Conservation (phyloP, 2,797 vertebrate genomes). For the Steatocranus sp. region DNA sequence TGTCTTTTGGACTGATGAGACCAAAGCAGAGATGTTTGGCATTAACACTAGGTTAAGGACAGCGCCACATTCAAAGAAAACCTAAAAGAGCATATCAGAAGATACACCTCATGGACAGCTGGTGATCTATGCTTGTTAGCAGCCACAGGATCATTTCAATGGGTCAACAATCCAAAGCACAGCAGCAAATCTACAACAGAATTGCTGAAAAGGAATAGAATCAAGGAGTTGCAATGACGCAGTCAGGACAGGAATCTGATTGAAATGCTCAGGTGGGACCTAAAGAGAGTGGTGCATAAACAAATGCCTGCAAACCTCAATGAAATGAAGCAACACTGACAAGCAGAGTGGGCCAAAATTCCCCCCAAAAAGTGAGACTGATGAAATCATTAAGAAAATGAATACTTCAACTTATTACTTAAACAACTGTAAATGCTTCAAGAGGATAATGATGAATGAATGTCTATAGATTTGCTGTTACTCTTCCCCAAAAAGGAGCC, state of each 20-base stretch:
- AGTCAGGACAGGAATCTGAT: neutral
- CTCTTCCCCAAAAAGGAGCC: neutral
- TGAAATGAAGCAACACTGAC: neutral
- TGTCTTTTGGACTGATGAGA: neutral
- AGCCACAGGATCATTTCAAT: neutral
- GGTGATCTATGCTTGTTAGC: neutral
- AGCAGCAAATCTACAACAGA: neutral
- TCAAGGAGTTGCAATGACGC: neutral
- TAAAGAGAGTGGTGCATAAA: neutral
- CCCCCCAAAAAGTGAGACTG: neutral
- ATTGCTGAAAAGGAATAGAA: neutral
- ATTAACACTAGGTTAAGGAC: no score
- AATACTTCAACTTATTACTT: neutral
- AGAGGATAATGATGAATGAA: neutral
- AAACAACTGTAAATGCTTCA: neutral
- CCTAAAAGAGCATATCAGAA: neutral
- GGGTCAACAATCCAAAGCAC: neutral
- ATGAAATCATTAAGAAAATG: neutral
- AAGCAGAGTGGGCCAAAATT: neutral
- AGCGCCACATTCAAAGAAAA: neutral
- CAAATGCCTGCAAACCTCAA: neutral
- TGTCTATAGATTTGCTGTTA: neutral
- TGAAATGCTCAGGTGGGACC: neutral
- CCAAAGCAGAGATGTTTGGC: neutral
- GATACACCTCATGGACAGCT: neutral